A percentile compares a stretch with the other conserved stretches of the same genome.
Evolutionary conservation across 2,888 invertebrate genomes (phyloP).

Genomic region (Platycnemis pennipes): DNA sequence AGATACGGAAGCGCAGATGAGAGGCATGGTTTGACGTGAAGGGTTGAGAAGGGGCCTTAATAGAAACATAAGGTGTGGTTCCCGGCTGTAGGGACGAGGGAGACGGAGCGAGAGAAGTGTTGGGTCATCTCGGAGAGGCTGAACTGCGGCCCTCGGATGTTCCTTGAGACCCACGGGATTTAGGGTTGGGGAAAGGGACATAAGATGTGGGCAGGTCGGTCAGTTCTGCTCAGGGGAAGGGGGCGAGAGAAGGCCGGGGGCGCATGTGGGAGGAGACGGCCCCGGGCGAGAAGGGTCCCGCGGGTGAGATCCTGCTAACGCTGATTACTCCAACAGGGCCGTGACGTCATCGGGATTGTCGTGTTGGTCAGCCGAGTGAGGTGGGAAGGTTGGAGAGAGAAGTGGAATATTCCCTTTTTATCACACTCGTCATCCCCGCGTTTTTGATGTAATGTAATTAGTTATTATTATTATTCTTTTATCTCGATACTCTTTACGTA

Average conservation of each 20-base stretch:
- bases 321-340: slow-evolving; percentile 36
- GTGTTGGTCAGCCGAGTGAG: background rate
- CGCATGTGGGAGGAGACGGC: background rate
- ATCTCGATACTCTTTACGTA: background rate
- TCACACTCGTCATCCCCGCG: background rate
- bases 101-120: background rate
- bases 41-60: background rate
- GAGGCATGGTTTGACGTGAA: background rate
- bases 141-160: background rate
- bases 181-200: no score
- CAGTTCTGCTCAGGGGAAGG: background rate
- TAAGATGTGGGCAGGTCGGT: background rate
- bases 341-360: slow-evolving; percentile 42
- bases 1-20: background rate
- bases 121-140: background rate
- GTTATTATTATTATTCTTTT: background rate
- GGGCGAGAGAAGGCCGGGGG: background rate
- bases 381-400: background rate
- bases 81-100: background rate
- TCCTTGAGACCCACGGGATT: background rate
- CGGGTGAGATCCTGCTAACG: slow-evolving; percentile 37
- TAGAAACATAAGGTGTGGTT: background rate
- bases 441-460: background rate
- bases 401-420: background rate
- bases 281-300: background rate